Percentiles rank a stretch among this genome's conserved stretches.
These are phyloP conservation scores for Genyomyrus donnyi DNA, from an alignment of 2,113 vertebrate genomes.

Conservation along the genomic window DNA sequence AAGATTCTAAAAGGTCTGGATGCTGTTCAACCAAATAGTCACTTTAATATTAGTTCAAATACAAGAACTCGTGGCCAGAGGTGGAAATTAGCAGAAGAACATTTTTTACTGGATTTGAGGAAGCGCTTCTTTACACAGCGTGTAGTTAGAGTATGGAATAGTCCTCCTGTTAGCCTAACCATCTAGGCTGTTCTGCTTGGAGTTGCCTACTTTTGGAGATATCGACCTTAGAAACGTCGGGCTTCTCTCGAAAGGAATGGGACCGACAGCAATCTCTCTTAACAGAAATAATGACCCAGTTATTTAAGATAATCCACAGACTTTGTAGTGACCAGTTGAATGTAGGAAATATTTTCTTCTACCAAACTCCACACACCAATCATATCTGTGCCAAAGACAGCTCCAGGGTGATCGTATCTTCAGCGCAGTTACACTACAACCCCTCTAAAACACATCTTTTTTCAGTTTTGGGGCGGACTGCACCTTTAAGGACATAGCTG, in stretches of 20 bases:
- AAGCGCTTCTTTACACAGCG: too few species aligned
- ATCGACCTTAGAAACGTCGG: neutral
- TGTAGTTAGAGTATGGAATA: too few species aligned
- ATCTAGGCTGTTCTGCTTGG: neutral
- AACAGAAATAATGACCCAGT: neutral
- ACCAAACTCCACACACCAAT: neutral
- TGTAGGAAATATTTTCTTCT: neutral
- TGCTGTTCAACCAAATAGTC: too few species aligned
- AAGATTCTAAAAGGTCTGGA: too few species aligned
- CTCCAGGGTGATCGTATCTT: neutral
- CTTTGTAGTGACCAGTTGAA: neutral
- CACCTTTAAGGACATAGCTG: neutral
- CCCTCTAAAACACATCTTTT: neutral
- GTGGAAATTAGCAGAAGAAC: too few species aligned
- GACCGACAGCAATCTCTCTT: neutral
- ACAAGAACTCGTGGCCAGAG: too few species aligned
- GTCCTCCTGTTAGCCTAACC: too few species aligned
- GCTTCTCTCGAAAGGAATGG: neutral
- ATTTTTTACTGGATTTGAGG: too few species aligned
- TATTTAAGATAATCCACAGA: neutral
- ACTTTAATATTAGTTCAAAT: too few species aligned
- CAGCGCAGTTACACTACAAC: neutral
- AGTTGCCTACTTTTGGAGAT: neutral
- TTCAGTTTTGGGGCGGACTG: neutral
- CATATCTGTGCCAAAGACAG: neutral